These are phyloP conservation scores for Montipora sp. DNA, from an alignment of 64 coral and sea anemone genomes.

Conservation along the genomic window DNA sequence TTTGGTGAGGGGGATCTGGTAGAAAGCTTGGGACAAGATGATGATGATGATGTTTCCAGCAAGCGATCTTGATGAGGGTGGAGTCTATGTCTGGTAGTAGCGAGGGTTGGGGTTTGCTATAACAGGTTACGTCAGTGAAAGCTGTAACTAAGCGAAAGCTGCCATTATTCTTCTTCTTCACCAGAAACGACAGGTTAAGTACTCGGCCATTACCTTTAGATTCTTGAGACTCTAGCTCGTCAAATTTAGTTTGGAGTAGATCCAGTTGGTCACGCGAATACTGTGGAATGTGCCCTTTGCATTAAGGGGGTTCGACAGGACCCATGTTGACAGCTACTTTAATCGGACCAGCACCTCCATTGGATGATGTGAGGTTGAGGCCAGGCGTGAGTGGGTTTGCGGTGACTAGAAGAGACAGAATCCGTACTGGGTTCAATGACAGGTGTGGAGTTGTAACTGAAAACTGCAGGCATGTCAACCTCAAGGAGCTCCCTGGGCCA, in stretches of 20 bases:
- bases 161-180: neutral
- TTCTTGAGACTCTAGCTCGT: too few relatives aligned
- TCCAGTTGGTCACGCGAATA: too few relatives aligned
- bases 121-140: neutral
- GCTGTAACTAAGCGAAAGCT: neutral
- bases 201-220: neutral
- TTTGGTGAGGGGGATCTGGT: slow-evolving; percentile 6
- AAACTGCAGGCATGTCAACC: too few relatives aligned
- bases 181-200: neutral
- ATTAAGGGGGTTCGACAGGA: too few relatives aligned
- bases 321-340: too few relatives aligned
- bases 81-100: neutral
- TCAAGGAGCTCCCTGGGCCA: too few relatives aligned
- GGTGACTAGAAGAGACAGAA: slow-evolving; percentile 12
- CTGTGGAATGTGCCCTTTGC: neutral
- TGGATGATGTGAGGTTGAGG: slow-evolving; percentile 51
- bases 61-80: neutral
- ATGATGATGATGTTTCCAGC: neutral
- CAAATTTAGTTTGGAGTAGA: too few relatives aligned
- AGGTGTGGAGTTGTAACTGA: too few relatives aligned
- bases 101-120: neutral
- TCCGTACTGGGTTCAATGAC: slow-evolving; percentile 7
- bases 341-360: too few relatives aligned
- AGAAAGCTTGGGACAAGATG: slow-evolving; percentile 6
- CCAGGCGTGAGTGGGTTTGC: slow-evolving; percentile 34